phyloP scores from a whole-genome alignment of 2,797 vertebrate genomes.

The Phaenicophaeus curvirostris region DNA sequence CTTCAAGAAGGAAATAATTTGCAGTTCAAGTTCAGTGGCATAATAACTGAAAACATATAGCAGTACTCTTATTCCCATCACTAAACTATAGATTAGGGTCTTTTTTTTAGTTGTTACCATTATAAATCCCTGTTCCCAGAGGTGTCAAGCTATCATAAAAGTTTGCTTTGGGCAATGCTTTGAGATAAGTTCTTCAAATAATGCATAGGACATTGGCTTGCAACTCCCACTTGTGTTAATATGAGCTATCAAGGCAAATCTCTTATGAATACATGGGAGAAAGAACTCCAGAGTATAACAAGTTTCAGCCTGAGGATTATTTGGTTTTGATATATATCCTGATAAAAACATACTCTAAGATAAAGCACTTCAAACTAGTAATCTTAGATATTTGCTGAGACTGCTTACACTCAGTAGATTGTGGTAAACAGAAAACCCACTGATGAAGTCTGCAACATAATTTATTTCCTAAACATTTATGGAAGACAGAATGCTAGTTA shows the following conservation, averaged over 20 bases:
- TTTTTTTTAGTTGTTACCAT: slow-evolving; percentile 63
- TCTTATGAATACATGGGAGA: slow-evolving; percentile 46
- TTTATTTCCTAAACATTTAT: background rate
- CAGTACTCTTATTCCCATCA: slow-evolving; percentile 44
- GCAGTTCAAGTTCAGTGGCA: slow-evolving; percentile 51
- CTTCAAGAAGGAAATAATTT: slow-evolving; percentile 70
- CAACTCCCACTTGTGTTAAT: slow-evolving; percentile 54
- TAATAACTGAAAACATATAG: slow-evolving; percentile 48
- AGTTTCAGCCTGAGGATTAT: slow-evolving; percentile 32
- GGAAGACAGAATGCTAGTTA: background rate
- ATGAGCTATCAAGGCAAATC: slow-evolving; percentile 49
- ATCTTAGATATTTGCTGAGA: background rate
- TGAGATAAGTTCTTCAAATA: slow-evolving; percentile 63
- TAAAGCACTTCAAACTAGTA: slow-evolving; percentile 20
- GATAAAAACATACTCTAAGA: slow-evolving; percentile 49
- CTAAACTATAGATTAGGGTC: slow-evolving; percentile 64
- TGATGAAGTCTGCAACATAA: background rate
- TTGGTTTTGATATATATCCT: slow-evolving; percentile 39
- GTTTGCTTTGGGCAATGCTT: slow-evolving; percentile 66
- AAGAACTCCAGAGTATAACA: slow-evolving; percentile 37
- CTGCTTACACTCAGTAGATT: background rate
- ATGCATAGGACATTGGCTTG: slow-evolving; percentile 47
- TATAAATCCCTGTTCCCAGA: slow-evolving; percentile 59
- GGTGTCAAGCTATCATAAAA: slow-evolving; percentile 48
- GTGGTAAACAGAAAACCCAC: background rate